Base-by-base conservation (phyloP, 2,113 vertebrate genomes). In the Fulica atra region DNA sequence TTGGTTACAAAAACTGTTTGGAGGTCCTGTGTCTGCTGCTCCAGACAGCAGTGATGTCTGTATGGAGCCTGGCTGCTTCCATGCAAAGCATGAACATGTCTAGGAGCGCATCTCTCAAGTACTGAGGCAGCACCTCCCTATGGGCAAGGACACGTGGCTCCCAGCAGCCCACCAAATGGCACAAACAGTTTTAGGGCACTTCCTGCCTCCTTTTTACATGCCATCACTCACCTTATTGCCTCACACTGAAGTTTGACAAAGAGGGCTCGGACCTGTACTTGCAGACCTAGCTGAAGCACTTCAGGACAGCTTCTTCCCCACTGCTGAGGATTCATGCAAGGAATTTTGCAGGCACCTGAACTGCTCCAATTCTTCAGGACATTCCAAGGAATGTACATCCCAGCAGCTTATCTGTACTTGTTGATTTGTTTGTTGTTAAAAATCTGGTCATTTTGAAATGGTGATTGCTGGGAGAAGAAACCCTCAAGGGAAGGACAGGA, bases 61-160 rank as follows among this genome's bases (percentile, higher is more conserved):
- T n/a, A 83, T 0, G 1, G 26, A 56, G 23, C 59, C 57, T 44
- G 48, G 20, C 54, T 48, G 29, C 40, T 76, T 8, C 28, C 0
- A 1, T 19, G n/a, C 28, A 54, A 54, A 40, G 42, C 0, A 5
- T 59, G 46, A 80, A 36, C 10, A 1, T 28, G 11, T 14, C 6
- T 50, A 50, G 50, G 51, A 86, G 36, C 33, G 31, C 11, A 42
- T 20, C 38, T 4, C 21, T 54, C 19, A 36, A 78, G 24, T 6
- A 42, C 0, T 15, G 48, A 48, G 59, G 59, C 23, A 76, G 57
- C 40, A 81, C 2, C 48, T 50, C 35, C 44, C n/a, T 59, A 26
- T 7, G 6, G n/a, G 71, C 17, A 88, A 64, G 70, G 70, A 77
- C 70, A 1, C 26, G 40, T 36, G 64, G 66, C 24, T 89, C 38